Percentiles rank a stretch among this genome's conserved stretches.
phyloP scores from a whole-genome alignment of 2,888 invertebrate species.

The Gandaritis pyraliata region DNA sequence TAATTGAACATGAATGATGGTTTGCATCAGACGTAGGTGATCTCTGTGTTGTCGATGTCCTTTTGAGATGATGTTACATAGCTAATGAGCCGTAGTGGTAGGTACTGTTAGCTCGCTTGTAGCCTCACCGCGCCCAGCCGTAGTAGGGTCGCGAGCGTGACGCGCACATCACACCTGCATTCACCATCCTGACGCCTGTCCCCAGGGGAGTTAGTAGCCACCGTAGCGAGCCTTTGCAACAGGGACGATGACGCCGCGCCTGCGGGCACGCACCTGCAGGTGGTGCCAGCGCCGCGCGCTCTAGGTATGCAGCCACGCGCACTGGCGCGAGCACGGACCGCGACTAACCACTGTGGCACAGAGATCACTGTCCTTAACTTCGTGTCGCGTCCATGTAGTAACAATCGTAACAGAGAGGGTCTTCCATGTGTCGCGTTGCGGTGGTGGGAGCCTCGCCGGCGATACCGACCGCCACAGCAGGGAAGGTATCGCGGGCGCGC shows the following conservation, averaged over 20 bases:
- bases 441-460: constrained; percentile 35
- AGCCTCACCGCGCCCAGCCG: constrained; percentile 30
- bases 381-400: constrained; percentile 44
- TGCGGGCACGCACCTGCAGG: constrained; percentile 35
- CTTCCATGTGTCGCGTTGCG: constrained; percentile 42
- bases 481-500: constrained; percentile 28
- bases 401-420: constrained; percentile 44
- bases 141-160: constrained; percentile 28
- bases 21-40: constrained; percentile 68
- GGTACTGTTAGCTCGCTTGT: constrained; percentile 30
- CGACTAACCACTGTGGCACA: constrained; percentile 51
- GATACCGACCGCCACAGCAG: constrained; percentile 11
- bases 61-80: constrained; percentile 58
- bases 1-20: constrained; percentile 68
- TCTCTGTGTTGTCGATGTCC: constrained; percentile 76
- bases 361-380: constrained; percentile 58
- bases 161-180: constrained; percentile 31
- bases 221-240: constrained; percentile 68
- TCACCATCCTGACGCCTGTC: constrained; percentile 51
- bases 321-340: constrained; percentile 32
- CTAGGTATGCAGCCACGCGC: constrained; percentile 52
- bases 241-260: constrained; percentile 46
- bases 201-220: constrained; percentile 73
- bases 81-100: constrained; percentile 55
- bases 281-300: constrained; percentile 31